Conservation (phyloP, 2,888 invertebrate genomes). For the Norana najaformis region DNA sequence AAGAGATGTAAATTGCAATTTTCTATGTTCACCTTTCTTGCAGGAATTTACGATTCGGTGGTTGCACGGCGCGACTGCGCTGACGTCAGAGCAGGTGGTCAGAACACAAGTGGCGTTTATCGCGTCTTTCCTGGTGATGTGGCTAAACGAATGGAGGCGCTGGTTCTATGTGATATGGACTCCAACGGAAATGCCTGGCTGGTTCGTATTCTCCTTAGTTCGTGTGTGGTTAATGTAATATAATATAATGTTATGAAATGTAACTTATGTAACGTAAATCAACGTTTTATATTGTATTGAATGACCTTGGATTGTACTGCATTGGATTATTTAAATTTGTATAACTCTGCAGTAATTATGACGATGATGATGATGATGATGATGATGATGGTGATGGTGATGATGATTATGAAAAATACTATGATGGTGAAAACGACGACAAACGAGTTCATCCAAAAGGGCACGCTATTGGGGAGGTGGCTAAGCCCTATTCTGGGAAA, state of each 20-base stretch:
- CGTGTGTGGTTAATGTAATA: neutral
- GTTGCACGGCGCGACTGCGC: neutral
- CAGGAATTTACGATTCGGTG: neutral
- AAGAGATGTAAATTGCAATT: neutral
- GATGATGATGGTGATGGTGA: neutral
- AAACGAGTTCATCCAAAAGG: neutral
- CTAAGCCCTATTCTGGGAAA: too few species aligned
- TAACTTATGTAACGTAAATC: neutral
- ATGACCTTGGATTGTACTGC: neutral
- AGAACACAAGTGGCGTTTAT: neutral
- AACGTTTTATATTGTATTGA: neutral
- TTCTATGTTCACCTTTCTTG: neutral
- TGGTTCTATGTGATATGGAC: conserved; percentile 18
- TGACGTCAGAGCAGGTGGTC: neutral
- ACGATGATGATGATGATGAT: conserved; percentile 14
- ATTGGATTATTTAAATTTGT: neutral
- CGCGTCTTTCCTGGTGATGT: neutral
- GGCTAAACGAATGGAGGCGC: neutral
- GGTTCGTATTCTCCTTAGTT: neutral
- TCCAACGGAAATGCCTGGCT: neutral
- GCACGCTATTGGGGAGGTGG: neutral
- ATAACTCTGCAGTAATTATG: neutral
- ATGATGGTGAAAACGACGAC: neutral
- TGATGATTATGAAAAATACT: neutral
- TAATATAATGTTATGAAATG: too few species aligned